These are phyloP conservation scores for Axis porcinus DNA, from an alignment of 2,113 vertebrate genomes.

Conservation along the genomic window DNA sequence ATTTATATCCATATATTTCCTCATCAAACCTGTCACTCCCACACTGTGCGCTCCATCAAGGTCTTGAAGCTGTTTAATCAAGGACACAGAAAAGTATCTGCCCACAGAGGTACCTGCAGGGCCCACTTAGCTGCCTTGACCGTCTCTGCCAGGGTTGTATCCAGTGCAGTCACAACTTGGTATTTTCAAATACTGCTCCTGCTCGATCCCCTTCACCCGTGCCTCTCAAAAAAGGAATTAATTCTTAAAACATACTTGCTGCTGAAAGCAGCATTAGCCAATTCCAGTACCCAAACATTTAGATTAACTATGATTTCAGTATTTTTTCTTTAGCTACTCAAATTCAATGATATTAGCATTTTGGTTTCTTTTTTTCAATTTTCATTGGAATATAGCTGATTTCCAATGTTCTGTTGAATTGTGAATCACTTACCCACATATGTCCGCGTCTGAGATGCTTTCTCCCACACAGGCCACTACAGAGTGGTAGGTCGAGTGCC, in stretches of 20 bases:
- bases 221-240: not conserved
- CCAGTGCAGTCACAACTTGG: rapidly evolving
- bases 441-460: too few species aligned
- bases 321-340: not conserved
- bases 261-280: not conserved
- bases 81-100: not conserved
- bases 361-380: not conserved
- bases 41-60: not conserved
- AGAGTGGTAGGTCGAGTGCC: rapidly evolving
- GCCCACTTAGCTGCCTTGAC: not conserved
- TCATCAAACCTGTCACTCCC: not conserved
- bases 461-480: not conserved
- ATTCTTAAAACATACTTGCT: not conserved
- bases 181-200: not conserved
- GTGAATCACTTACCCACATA: not conserved
- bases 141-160: rapidly evolving
- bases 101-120: not conserved
- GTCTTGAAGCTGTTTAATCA: not conserved
- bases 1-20: not conserved
- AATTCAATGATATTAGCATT: not conserved
- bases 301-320: not conserved
- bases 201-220: not conserved
- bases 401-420: not conserved
- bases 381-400: not conserved
- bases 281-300: not conserved